Percentiles rank a stretch among this genome's conserved stretches.
Conservation (phyloP, 2,888 invertebrate species). For the Phaedon cochleariae region DNA sequence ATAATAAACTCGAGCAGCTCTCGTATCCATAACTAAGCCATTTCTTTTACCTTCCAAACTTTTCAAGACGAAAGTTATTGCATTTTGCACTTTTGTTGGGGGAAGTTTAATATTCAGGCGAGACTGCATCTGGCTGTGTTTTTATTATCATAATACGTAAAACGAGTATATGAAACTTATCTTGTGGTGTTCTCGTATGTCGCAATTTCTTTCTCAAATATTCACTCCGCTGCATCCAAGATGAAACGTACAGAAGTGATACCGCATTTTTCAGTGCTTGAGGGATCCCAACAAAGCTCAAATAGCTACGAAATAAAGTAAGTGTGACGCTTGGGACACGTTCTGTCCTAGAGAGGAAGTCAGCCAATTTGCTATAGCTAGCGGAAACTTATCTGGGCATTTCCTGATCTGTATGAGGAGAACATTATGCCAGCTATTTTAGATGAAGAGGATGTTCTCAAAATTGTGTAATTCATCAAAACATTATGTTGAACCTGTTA, state of each 20-base stretch:
- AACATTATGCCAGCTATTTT: too few species aligned
- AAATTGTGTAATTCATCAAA: too few species aligned
- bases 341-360: too few species aligned
- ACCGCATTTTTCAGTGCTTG: too few species aligned
- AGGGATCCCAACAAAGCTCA: too few species aligned
- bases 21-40: background rate
- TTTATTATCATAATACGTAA: background rate
- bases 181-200: background rate
- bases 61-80: conserved; percentile 17
- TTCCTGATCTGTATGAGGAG: too few species aligned
- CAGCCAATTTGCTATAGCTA: too few species aligned
- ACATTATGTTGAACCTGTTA: too few species aligned
- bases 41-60: conserved; percentile 1
- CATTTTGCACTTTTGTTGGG: conserved; percentile 12
- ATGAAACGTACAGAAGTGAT: background rate
- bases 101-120: conserved; percentile 6
- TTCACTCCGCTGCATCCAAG: background rate
- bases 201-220: background rate
- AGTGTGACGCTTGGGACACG: too few species aligned
- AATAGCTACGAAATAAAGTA: too few species aligned
- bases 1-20: background rate
- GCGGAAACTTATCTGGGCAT: too few species aligned
- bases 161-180: background rate
- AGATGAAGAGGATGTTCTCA: too few species aligned
- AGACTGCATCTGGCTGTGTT: background rate